Evolutionary conservation across 92 coral and sea anemone genomes (phyloP).

Genomic region (Chrysogorgia sp.): DNA sequence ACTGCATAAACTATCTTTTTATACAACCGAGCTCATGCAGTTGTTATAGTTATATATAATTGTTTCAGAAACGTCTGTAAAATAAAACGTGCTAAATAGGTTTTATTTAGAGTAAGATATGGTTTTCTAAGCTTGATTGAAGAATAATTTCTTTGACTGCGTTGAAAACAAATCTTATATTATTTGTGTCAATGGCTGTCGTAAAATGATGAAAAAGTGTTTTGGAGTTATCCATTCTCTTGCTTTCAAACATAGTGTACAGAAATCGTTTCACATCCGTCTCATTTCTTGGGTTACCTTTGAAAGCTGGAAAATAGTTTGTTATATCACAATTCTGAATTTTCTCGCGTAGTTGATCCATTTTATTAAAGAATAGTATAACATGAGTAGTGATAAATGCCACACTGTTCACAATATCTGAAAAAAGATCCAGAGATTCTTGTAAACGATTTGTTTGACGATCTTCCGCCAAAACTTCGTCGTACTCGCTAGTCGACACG

Average conservation of each 20-base stretch:
- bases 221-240: conserved; percentile 93
- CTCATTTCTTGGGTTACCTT: conserved; percentile 84
- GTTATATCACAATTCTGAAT: conserved; percentile 83
- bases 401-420: conserved; percentile 95
- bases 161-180: conserved; percentile 97
- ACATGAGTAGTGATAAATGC: conserved; percentile 92
- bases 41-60: too few relatives aligned
- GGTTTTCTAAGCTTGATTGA: conserved; percentile 87
- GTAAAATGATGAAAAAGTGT: conserved; percentile 98
- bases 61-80: too few relatives aligned
- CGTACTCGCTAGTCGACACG: conserved; percentile 98
- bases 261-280: conserved; percentile 98
- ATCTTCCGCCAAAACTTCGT: conserved; percentile 98
- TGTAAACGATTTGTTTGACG: conserved; percentile 97
- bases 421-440: conserved; percentile 95
- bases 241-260: conserved; percentile 97
- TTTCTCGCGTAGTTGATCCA: conserved; percentile 92
- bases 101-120: conserved; percentile 77
- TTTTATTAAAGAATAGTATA: conserved; percentile 96
- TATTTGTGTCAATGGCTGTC: conserved; percentile 98
- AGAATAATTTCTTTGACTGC: conserved; percentile 96
- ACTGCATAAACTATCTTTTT: too few relatives aligned
- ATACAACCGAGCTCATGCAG: too few relatives aligned
- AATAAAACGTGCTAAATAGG: too few relatives aligned
- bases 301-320: conserved; percentile 94